Evolutionary conservation across 2,797 vertebrate genomes (phyloP), one percentile per base, ranked within the genome.

Genomic region (Diplodus puntazzo): DNA sequence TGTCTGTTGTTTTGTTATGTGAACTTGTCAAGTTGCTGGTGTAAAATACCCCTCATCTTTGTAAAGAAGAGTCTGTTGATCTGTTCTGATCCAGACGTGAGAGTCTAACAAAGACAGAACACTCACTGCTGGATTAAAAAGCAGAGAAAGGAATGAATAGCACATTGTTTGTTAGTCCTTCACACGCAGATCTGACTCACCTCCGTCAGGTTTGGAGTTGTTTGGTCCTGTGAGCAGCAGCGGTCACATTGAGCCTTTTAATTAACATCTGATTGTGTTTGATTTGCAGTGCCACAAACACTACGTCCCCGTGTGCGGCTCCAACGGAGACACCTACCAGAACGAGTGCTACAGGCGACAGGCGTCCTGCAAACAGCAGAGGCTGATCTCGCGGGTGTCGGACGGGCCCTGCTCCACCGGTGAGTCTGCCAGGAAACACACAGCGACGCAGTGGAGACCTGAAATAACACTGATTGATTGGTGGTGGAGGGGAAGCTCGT

Each of bases 251-350:
- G 62, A 75, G 39, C 39, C 50, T 5, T 6, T 53, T 76, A 52
- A 39, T 61, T 68, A 75, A 77, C 48, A 20, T 75, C 55, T 68
- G 55, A 55, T 23, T 88, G 69, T 87, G 48, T 87, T 72, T 86
- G 76, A 46, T 75, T 82, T 92, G 20, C 92, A 99, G 98, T 99
- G 98, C 90, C 96, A 97, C 84, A 98, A 97, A 82, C 97, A 97
- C 93, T 99, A 98, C 89, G 94, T 96, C 74, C 97, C 97, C 0
- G 98, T 99, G 88, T 99, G 98, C 90, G 98, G 97, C 80, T 98
- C 98, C 67, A 98, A 99, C 78, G 98, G 97, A 82, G 97, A 98
- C 94, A 98, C 98, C 75, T 99, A 98, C 91, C 98, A 98, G 94
- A 99, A 98, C 62, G 97, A 99, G 87, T 99, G 98, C 92, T 98